These are phyloP conservation scores for Xyliphius kryptos DNA, from an alignment of 2,113 vertebrate species.

Conservation along the genomic window DNA sequence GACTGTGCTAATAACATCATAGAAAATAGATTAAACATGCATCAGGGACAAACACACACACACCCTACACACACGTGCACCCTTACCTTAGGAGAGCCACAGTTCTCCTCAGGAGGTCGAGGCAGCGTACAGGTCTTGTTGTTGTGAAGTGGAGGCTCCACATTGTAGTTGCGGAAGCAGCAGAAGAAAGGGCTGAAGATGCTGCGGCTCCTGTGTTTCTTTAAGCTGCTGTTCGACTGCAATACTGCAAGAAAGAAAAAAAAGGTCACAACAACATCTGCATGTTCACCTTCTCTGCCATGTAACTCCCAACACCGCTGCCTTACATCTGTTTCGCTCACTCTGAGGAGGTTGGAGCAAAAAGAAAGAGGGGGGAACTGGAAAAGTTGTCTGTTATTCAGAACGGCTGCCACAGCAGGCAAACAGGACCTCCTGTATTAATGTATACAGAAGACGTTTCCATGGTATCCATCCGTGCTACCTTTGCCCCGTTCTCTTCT, in stretches of 20 bases:
- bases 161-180: slow-evolving; percentile 95
- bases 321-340: slow-evolving; percentile 20
- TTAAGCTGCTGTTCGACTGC: slow-evolving; percentile 82
- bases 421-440: slow-evolving; percentile 29
- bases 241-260: slow-evolving; percentile 65
- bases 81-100: slow-evolving; percentile 86
- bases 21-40: too few relatives aligned
- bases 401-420: too few relatives aligned
- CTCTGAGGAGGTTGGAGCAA: slow-evolving; percentile 14
- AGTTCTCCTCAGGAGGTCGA: slow-evolving; percentile 85
- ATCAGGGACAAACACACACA: too few relatives aligned
- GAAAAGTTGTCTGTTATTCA: too few relatives aligned
- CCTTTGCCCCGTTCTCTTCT: slow-evolving; percentile 29
- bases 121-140: slow-evolving; percentile 77
- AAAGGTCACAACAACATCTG: slow-evolving; percentile 38
- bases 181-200: slow-evolving; percentile 98
- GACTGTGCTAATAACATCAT: too few relatives aligned
- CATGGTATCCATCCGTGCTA: slow-evolving; percentile 26
- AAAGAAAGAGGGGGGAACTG: too few relatives aligned
- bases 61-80: too few relatives aligned
- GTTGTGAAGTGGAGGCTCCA: slow-evolving; percentile 74
- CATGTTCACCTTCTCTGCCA: slow-evolving; percentile 35
- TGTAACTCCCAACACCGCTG: slow-evolving; percentile 33
- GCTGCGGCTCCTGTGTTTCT: slow-evolving; percentile 88
- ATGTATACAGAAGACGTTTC: slow-evolving; percentile 33